phyloP scores from a whole-genome alignment of 2,113 vertebrate species.

The Urocolius indicus region DNA sequence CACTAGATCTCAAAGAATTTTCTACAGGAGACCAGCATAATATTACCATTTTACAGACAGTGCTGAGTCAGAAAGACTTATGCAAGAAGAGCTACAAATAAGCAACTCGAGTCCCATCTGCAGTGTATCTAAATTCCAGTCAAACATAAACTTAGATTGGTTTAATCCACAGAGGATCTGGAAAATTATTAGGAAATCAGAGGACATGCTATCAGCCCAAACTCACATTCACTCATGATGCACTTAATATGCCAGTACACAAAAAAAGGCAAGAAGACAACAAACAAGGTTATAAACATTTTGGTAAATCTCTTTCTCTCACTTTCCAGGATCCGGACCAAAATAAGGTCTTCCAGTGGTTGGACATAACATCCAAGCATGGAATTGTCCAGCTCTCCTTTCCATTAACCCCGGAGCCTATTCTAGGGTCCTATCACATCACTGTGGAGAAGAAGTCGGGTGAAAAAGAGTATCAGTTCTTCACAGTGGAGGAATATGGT shows the following conservation, averaged over 20 bases:
- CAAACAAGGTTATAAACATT: neutral
- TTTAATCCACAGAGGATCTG: neutral
- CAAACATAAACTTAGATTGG: neutral
- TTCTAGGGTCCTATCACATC: slow-evolving; percentile 69
- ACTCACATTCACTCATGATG: neutral
- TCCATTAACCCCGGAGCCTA: slow-evolving; percentile 56
- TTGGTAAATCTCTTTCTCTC: neutral
- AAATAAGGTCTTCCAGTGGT: slow-evolving; percentile 77
- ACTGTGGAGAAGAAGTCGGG: slow-evolving; percentile 23
- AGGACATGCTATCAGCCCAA: neutral
- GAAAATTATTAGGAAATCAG: neutral
- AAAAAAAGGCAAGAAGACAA: neutral
- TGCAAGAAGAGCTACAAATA: neutral
- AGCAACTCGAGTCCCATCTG: neutral
- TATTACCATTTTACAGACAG: neutral
- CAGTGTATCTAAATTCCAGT: neutral
- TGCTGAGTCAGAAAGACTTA: neutral
- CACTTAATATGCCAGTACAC: neutral
- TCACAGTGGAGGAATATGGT: slow-evolving; percentile 74
- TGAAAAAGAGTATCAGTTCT: slow-evolving; percentile 9
- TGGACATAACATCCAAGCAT: slow-evolving; percentile 43
- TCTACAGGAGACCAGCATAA: neutral
- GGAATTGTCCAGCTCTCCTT: slow-evolving; percentile 75
- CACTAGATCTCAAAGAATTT: neutral
- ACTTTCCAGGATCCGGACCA: slow-evolving; percentile 70